phyloP scores from a whole-genome alignment of 2,797 vertebrate species.

The Synaphobranchus kaupii region DNA sequence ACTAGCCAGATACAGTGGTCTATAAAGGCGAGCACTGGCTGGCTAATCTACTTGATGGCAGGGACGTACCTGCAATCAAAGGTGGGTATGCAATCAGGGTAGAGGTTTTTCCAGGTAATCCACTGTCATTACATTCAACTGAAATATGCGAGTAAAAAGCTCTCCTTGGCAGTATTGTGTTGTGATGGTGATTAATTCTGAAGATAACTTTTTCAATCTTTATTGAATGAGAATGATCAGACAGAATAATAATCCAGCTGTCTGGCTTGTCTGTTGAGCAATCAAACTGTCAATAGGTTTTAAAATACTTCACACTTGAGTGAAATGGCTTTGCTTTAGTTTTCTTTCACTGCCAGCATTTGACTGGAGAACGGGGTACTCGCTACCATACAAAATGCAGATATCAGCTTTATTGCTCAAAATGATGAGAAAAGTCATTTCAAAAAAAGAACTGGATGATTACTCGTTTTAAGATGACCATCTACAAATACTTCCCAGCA shows the following conservation, averaged over 20 bases:
- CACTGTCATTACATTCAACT: conserved; percentile 50
- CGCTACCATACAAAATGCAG: not conserved
- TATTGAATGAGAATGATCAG: conserved; percentile 36
- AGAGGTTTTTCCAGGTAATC: conserved; percentile 43
- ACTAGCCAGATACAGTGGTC: not conserved
- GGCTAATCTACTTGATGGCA: not conserved
- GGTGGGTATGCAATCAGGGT: conserved; percentile 42
- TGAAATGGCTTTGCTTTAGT: not conserved
- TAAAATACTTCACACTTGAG: conserved; percentile 16
- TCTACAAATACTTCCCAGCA: not conserved
- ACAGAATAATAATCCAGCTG: conserved; percentile 29
- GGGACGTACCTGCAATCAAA: conserved; percentile 35
- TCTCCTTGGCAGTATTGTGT: conserved; percentile 43
- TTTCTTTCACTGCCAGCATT: not conserved
- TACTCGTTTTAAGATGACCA: not conserved
- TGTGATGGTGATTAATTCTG: conserved; percentile 45
- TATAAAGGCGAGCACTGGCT: not conserved
- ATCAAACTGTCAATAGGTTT: conserved; percentile 20
- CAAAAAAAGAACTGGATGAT: not conserved
- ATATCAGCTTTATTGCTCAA: not conserved
- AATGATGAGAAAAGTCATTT: not conserved
- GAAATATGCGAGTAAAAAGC: conserved; percentile 36
- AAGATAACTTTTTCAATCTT: conserved; percentile 17
- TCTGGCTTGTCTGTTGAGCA: conserved; percentile 28
- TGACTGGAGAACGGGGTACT: not conserved